Evolutionary conservation across 2,888 invertebrate genomes (phyloP), one percentile per base, ranked within the genome.

Genomic region (Epirrhoe alternata): DNA sequence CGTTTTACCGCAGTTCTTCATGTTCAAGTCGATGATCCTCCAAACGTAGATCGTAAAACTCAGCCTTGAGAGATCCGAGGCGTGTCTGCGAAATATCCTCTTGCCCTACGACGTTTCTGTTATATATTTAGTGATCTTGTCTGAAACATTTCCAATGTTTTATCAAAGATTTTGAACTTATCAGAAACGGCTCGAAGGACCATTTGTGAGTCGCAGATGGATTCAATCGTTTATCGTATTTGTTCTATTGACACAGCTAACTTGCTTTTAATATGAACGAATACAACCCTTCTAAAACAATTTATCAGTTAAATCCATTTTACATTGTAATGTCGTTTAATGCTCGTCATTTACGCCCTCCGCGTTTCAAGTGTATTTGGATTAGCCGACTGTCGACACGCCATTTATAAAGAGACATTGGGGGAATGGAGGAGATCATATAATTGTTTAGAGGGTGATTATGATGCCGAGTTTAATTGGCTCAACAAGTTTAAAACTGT

Each of bases 401-500:
- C 82, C 81, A 84, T 86, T 85, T 84, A 81, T 82, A 78, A 82
- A 84, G 80, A 85, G 83, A 84, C 82, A 82, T 84, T 81, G 80
- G 80, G 86, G 86, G 82, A 76, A 75, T 78, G 76, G 80, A 78
- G 75, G 80, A 84, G 83, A 87, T 85, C 84, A 82, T 86, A 84
- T 87, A 89, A 90, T 89, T 89, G 88, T 87, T 88, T 84, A 84
- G 86, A 87, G 89, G 85, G 81, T 81, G 83, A 84, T 88, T 87
- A 86, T 86, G 83, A 85, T 84, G 82, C 81, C 81, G 81, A 84
- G 81, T 85, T 88, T 88, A 89, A 90, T 90, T 87, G 86, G 82
- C 86, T 89, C 89, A 87, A 90, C 87, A 88, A 89, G 88, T 86
- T 83, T 84, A 75, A 78, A 83, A 78, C 86, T 88, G 84, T 83